Percentiles rank a stretch among this genome's conserved stretches.
Evolutionary conservation across 92 coral and sea anemone species (phyloP).

Genomic region (Porites lobata): DNA sequence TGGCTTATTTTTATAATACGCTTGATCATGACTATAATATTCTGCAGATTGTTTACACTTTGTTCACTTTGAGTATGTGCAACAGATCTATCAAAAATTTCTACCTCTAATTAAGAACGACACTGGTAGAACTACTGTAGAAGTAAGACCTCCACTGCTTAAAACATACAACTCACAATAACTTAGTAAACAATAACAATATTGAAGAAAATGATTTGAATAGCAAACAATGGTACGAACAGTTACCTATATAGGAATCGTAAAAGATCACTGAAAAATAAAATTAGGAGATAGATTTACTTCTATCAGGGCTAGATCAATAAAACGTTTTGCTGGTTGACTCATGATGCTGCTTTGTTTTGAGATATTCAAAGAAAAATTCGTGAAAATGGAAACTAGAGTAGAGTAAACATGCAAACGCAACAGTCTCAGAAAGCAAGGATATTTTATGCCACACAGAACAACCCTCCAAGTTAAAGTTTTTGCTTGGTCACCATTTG

Average conservation of each 20-base stretch:
- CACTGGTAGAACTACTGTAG: not conserved
- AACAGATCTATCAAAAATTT: slow-evolving; percentile 16
- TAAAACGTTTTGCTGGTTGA: too few relatives aligned
- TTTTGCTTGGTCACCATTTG: too few relatives aligned
- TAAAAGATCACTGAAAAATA: slow-evolving; percentile 21
- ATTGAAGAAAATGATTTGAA: slow-evolving; percentile 1
- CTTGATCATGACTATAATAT: not conserved
- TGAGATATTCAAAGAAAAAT: too few relatives aligned
- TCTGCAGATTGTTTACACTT: slow-evolving; percentile 18
- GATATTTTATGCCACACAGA: not conserved
- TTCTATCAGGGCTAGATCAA: not conserved
- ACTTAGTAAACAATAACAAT: not conserved
- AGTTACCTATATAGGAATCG: not conserved
- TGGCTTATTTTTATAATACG: not conserved
- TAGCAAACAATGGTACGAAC: too few relatives aligned
- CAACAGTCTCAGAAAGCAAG: not conserved
- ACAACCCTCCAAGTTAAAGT: too few relatives aligned
- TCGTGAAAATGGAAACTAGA: not conserved
- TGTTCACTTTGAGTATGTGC: slow-evolving; percentile 36
- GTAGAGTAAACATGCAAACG: too few relatives aligned
- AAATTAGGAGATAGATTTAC: not conserved
- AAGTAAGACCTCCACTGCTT: slow-evolving; percentile 1
- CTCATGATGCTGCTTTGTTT: too few relatives aligned
- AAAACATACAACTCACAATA: slow-evolving; percentile 5
- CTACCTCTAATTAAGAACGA: not conserved